Percentiles rank a stretch among this genome's conserved stretches.
Evolutionary conservation across 2,113 vertebrate species (phyloP).

Genomic region (Podarcis raffonei): DNA sequence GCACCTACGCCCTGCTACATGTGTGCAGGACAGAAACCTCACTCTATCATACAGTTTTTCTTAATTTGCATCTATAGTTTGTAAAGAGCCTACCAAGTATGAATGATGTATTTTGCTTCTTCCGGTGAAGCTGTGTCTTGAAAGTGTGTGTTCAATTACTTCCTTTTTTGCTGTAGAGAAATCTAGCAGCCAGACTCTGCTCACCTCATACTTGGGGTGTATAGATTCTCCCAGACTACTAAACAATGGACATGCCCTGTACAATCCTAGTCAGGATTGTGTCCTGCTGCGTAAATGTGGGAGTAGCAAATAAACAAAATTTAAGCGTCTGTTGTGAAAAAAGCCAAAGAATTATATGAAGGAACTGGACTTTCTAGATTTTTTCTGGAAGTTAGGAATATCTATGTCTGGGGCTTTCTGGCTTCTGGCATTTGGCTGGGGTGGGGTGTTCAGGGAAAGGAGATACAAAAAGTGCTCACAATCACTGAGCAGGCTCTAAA

Average conservation of each 20-base stretch:
- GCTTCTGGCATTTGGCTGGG: conserved; percentile 28
- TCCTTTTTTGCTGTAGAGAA: background rate
- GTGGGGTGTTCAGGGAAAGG: background rate
- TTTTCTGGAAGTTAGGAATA: conserved; percentile 4
- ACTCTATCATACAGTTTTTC: background rate
- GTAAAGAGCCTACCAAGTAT: background rate
- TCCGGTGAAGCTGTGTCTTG: background rate
- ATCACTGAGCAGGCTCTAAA: conserved; percentile 63
- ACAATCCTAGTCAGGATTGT: background rate
- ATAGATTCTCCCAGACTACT: background rate
- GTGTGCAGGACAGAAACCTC: too few species aligned
- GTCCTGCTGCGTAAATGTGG: background rate
- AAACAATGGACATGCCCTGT: background rate
- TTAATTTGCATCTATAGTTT: background rate
- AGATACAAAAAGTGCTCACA: conserved; percentile 54
- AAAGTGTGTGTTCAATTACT: background rate
- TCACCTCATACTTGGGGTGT: background rate
- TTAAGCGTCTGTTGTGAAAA: background rate
- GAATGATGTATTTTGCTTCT: background rate
- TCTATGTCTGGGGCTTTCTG: conserved; percentile 26
- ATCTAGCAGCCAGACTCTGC: background rate
- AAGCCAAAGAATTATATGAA: background rate
- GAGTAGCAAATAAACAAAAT: background rate
- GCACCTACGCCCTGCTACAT: too few species aligned
- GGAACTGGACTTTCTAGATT: background rate